Base-by-base conservation (phyloP, 2,113 vertebrate genomes). In the Mellivora capensis region DNA sequence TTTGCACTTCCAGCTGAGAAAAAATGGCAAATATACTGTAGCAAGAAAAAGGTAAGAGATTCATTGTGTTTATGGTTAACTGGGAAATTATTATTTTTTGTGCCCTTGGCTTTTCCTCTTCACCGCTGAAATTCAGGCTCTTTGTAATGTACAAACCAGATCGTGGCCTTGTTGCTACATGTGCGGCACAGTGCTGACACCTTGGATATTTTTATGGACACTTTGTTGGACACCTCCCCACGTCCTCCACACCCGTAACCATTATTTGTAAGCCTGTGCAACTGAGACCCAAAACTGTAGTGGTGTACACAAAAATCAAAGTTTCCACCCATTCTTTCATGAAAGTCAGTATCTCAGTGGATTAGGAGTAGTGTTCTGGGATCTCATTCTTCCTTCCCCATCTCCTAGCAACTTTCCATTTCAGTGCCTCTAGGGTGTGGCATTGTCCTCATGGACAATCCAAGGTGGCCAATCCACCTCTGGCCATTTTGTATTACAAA, bases 1-100 rank as follows among this genome's bases (percentile, higher is more conserved):
- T 99, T 99, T n/a, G 99, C 99, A 3, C 99, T 99, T 94, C 99
- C 99, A 0, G 99, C 99, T 0, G 99, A 99, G 98, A 99, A 99
- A 97, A 99, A 99, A 98, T 99, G 99, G 99, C 99, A 99, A 97
- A 99, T 99, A 99, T 99, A 99, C 98, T 99, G 99, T 99, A 99
- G 99, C 99, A 99, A 99, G 98, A 99, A 99, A 97, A 99, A 99
- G 98, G 99, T 99, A 98, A 99, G 98, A 93, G 49, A 64, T 27
- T 9, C 0, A 0, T 69, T 64, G 12, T 84, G 23, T 71, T 44
- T 77, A 44, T 57, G 31, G 18, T 76, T 69, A 79, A 79, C 52
- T 39, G 80, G 42, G 61, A 93, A 69, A 39, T 67, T 10, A 37
- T 31, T 17, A 21, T 31, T 64, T 89, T 90, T 47, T 20, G 57